phyloP scores from a whole-genome alignment of 2,797 vertebrate genomes.

The Spea hammondii region DNA sequence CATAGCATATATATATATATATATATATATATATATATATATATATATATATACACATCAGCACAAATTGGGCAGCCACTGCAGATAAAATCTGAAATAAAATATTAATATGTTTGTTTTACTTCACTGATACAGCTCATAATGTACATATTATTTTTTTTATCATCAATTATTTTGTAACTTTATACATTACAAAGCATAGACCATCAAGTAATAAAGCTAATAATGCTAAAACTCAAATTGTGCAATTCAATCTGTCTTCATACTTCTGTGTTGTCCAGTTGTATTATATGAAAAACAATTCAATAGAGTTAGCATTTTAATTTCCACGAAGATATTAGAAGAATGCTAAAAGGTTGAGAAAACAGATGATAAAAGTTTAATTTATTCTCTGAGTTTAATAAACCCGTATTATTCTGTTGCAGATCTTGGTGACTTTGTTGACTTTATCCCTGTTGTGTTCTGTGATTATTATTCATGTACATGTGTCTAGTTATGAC shows the following conservation, averaged over 20 bases:
- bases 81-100: too few species aligned
- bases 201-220: too few species aligned
- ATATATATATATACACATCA: too few species aligned
- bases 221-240: too few species aligned
- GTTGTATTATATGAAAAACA: constrained; percentile 14
- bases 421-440: constrained; percentile 17
- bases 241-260: neutral
- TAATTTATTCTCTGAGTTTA: constrained; percentile 40
- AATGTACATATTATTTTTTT: too few species aligned
- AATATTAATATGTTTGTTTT: too few species aligned
- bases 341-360: constrained; percentile 31
- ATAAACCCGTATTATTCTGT: constrained; percentile 32
- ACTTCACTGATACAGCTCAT: too few species aligned
- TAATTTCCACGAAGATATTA: constrained; percentile 4
- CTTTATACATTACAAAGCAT: too few species aligned
- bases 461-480: constrained; percentile 31
- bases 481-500: constrained; percentile 29
- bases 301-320: constrained; percentile 18
- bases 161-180: too few species aligned
- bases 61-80: too few species aligned
- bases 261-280: neutral
- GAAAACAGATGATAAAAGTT: constrained; percentile 38
- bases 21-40: too few species aligned
- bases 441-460: constrained; percentile 20
- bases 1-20: too few species aligned